Evolutionary conservation across 2,888 invertebrate species (phyloP).

Genomic region (Drosophila stalkeri): DNA sequence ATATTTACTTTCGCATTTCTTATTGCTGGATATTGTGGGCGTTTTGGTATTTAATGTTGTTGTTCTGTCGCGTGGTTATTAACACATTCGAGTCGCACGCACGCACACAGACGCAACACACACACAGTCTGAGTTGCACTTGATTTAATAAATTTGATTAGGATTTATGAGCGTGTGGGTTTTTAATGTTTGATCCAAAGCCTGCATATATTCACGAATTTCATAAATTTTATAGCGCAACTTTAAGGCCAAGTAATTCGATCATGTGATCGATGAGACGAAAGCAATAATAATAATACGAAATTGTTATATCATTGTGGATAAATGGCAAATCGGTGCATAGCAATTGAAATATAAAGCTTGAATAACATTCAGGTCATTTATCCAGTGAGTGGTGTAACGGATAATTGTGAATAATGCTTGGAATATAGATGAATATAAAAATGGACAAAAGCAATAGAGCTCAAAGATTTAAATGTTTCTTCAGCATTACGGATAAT

Average conservation of each 20-base stretch:
- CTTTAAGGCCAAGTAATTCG: conserved; percentile 24
- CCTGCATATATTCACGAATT: conserved; percentile 28
- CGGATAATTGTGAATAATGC: neutral
- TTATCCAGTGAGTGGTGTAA: neutral
- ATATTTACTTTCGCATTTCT: conserved; percentile 42
- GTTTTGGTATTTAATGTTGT: conserved; percentile 42
- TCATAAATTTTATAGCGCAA: conserved; percentile 31
- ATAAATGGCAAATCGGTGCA: conserved; percentile 21
- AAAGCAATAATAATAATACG: neutral
- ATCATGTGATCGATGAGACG: conserved; percentile 44
- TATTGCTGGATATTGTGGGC: conserved; percentile 70
- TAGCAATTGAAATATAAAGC: neutral
- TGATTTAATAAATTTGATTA: conserved; percentile 84
- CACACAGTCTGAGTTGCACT: conserved; percentile 46
- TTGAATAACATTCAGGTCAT: neutral
- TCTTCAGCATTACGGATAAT: no score
- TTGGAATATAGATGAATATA: neutral
- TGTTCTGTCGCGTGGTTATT: conserved; percentile 50
- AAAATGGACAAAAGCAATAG: neutral
- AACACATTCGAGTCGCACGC: conserved; percentile 51
- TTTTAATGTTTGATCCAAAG: conserved; percentile 40
- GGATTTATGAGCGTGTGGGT: conserved; percentile 73
- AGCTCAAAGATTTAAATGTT: neutral
- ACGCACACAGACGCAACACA: conserved; percentile 4
- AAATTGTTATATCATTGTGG: neutral